phyloP scores from a whole-genome alignment of 2,797 vertebrate species.

The Borostomias antarcticus region DNA sequence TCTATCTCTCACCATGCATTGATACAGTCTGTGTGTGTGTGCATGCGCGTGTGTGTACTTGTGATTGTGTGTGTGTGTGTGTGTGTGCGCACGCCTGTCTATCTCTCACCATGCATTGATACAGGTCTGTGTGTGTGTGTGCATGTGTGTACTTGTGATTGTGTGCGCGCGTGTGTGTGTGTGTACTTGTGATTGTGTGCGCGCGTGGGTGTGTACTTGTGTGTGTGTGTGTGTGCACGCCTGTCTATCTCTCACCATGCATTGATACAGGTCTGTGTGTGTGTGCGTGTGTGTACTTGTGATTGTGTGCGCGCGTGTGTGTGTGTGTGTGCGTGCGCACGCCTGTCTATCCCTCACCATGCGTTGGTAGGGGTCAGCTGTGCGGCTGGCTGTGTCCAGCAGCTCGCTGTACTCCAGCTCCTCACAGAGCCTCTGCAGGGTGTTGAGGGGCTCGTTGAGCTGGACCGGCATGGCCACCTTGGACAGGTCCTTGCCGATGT shows the following conservation, averaged over 20 bases:
- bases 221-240: no score
- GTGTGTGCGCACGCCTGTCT: no score
- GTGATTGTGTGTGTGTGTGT: no score
- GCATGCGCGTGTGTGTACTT: conserved; percentile 16
- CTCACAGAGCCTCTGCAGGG: conserved; percentile 92
- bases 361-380: conserved; percentile 79
- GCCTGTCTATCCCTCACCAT: conserved; percentile 80
- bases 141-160: no score
- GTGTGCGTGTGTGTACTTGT: no score
- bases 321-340: neutral
- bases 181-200: no score
- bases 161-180: no score
- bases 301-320: no score
- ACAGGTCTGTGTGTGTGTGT: no score
- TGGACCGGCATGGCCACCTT: conserved; percentile 98
- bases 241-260: no score
- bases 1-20: neutral
- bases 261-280: no score
- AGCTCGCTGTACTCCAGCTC: conserved; percentile 96
- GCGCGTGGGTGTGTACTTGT: no score
- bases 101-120: neutral
- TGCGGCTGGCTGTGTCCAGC: conserved; percentile 85
- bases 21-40: neutral
- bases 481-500: conserved; percentile 97
- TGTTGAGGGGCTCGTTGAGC: conserved; percentile 94